Evolutionary conservation across 2,888 invertebrate species (phyloP).

Genomic region (Heliconius sara): DNA sequence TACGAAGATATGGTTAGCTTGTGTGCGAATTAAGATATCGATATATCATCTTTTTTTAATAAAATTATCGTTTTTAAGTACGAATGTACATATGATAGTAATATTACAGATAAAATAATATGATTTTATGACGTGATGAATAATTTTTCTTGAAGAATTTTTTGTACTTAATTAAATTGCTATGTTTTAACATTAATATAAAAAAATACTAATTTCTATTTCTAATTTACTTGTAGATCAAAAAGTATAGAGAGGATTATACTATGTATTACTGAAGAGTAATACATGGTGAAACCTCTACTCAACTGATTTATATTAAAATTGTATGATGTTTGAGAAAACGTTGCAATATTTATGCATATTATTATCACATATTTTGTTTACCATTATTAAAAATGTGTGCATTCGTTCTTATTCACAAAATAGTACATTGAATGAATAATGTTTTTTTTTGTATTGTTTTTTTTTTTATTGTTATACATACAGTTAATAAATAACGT

Average conservation of each 20-base stretch:
- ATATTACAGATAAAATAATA: not conserved
- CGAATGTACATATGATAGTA: slow-evolving; percentile 16
- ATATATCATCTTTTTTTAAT: slow-evolving; percentile 9
- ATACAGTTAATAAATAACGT: slow-evolving; percentile 47
- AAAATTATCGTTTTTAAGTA: slow-evolving; percentile 2
- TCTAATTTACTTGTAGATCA: not conserved
- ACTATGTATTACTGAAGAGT: not conserved
- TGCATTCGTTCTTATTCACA: slow-evolving; percentile 39
- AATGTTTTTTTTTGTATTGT: slow-evolving; percentile 41
- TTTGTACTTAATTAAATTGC: slow-evolving; percentile 1
- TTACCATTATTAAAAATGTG: not conserved
- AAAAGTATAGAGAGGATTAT: not conserved
- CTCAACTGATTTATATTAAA: not conserved
- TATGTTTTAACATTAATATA: not conserved
- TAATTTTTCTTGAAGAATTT: not conserved
- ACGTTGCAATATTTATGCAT: not conserved
- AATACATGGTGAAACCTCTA: not conserved
- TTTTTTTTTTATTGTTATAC: slow-evolving; percentile 54
- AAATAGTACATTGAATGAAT: slow-evolving; percentile 27
- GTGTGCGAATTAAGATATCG: not conserved
- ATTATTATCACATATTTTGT: not conserved
- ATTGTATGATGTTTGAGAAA: not conserved
- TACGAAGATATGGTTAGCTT: no score
- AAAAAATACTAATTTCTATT: not conserved
- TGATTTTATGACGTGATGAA: not conserved